Evolutionary conservation across 2,113 vertebrate genomes (phyloP).

Genomic region (Marcusenius ussheri): DNA sequence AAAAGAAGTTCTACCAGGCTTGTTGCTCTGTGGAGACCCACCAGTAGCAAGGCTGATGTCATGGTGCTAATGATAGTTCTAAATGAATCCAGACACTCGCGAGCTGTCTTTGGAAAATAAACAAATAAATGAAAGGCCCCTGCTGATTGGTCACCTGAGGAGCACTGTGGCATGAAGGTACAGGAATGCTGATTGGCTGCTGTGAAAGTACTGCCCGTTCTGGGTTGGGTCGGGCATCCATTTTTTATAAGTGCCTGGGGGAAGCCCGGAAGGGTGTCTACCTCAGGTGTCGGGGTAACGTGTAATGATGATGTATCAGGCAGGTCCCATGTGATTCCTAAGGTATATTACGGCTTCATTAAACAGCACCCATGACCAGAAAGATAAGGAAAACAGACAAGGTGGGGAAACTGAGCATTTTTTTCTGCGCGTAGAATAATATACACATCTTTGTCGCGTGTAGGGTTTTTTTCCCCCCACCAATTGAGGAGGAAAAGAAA

Average conservation of each 20-base stretch:
- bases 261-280: not conserved
- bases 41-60: not conserved
- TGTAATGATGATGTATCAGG: not conserved
- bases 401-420: not conserved
- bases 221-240: not conserved
- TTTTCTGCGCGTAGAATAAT: not conserved
- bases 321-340: not conserved
- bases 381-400: not conserved
- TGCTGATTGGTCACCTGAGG: constrained; percentile 1
- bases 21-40: not conserved
- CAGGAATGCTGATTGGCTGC: constrained; percentile 1
- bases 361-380: not conserved
- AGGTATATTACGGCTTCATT: not conserved
- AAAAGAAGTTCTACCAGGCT: not conserved
- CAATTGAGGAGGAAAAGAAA: constrained; percentile 4
- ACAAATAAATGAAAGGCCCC: not conserved
- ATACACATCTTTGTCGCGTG: not conserved
- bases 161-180: not conserved
- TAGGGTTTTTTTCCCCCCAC: not conserved
- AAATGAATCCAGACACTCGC: not conserved
- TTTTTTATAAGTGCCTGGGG: constrained; percentile 2
- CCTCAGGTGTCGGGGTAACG: not conserved
- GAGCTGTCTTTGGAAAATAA: not conserved
- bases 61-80: not conserved
- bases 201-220: not conserved